Base-by-base conservation (phyloP, 2,797 vertebrate genomes). In the Sylvia borin region DNA sequence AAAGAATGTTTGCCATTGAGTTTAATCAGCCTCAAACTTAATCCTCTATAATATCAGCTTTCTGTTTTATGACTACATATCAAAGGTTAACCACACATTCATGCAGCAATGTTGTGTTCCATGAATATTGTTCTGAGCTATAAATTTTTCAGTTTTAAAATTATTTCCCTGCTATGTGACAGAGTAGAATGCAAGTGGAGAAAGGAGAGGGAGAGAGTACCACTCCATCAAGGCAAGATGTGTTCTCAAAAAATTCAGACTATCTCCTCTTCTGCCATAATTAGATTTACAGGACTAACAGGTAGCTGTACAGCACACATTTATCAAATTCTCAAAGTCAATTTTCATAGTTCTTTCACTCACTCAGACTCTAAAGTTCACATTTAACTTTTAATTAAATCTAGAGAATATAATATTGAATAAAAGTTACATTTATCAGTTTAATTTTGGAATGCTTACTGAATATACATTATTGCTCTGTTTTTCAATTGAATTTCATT, bases 371-470 rank as follows among this genome's bases (percentile, higher is more conserved):
- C n/a, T 77, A 62, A 96, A 95, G 53, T 88, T 96, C 72, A 86
- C 45, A 75, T 89, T 97, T 97, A 96, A 93, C 70, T 88, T 97
- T 97, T 97, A 96, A 97, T 96, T 97, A 95, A 95, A 97, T 96
- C 77, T 94, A 64, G 29, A 80, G 34, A 88, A 80, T 85, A 64
- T 92, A 88, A 91, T 75, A 93, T 81, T 83, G 80, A 91, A 74
- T 87, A 87, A 91, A 95, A 95, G 90, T 92, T 96, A 84, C 60
- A 88, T 94, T 93, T 95, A 92, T 94, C 74, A 87, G 27, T 93
- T 95, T 94, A 95, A 95, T 94, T 94, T 96, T 92, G 32, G 55
- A 95, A 88, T 95, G 60, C 72, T 94, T 94, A 81, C 45, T 93
- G 86, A 95, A 91, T 92, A 90, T 85, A 89, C 25, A 54, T 78